Evolutionary conservation across 2,113 vertebrate genomes (phyloP), one percentile per base, ranked within the genome.

Genomic region (Chascanopsetta lugubris): DNA sequence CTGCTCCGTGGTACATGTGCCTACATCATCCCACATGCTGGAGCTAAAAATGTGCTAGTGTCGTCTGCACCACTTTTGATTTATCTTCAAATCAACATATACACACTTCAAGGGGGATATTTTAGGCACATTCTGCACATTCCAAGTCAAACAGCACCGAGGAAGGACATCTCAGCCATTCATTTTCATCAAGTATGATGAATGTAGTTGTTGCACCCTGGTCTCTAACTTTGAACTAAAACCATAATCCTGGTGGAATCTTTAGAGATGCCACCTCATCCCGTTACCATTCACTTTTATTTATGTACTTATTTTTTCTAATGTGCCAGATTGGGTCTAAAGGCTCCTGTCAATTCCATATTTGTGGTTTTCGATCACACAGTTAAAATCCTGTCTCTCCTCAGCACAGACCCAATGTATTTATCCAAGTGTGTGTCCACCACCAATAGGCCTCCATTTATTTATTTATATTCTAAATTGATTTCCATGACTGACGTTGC

Each of bases 21-120:
- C 21, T 48, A 51, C 53, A 59, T 77, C 36, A 46, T 40, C 38
- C 22, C 36, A 43, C 40, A 49, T 56, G 18, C 36, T 36, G 30
- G 25, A 5, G 12, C 29, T 43, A 20, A 57, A 5, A 43, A 21
- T 62, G 61, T n/a, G n/a, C n/a, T n/a, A n/a, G n/a, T n/a, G n/a
- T n/a, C 21, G 17, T 46, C 10, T 58, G 24, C 7, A 54, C 8
- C 29, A 20, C 56, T 22, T 4, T 18, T n/a, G 17, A 22, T 18
- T 67, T 49, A 34, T 36, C 22, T 2, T 12, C 12, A 32, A 29
- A 46, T 15, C 65, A 17, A 4, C 1, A 25, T 5, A 4, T 20
- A 9, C 8, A 42, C n/a, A n/a, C n/a, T n/a, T n/a, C n/a, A n/a
- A n/a, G n/a, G n/a, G n/a, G 17, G 18, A 7, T 45, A 17, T 45